Evolutionary conservation across 2,888 invertebrate genomes (phyloP).

Genomic region (Agriopis aurantiaria): DNA sequence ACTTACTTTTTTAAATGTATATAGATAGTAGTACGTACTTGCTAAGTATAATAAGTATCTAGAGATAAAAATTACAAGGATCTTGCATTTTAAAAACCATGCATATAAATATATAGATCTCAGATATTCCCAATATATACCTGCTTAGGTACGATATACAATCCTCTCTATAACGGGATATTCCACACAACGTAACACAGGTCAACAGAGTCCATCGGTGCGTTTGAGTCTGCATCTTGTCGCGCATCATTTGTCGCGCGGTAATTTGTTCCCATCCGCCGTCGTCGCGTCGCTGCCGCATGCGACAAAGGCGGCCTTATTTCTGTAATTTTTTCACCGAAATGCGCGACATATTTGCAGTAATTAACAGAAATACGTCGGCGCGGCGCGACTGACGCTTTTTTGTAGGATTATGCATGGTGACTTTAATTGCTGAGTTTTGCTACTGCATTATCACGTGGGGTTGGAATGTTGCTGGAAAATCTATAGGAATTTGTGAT

Average conservation of each 20-base stretch:
- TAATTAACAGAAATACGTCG: conserved; percentile 77
- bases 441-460: conserved; percentile 36
- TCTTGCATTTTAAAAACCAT: not conserved
- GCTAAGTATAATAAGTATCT: too few species aligned
- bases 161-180: conserved; percentile 32
- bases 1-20: too few species aligned
- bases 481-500: not conserved
- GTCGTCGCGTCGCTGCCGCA: conserved; percentile 48
- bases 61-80: too few species aligned
- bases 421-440: conserved; percentile 40
- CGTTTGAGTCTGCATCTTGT: conserved; percentile 58
- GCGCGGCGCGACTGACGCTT: conserved; percentile 57
- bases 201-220: conserved; percentile 54
- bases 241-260: conserved; percentile 66
- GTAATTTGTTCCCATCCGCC: conserved; percentile 67
- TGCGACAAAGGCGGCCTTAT: conserved; percentile 41
- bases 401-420: conserved; percentile 55
- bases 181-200: conserved; percentile 23
- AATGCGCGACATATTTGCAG: conserved; percentile 74
- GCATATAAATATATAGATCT: too few species aligned
- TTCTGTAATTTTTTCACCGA: conserved; percentile 37
- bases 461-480: not conserved
- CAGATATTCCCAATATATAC: too few species aligned
- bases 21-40: too few species aligned
- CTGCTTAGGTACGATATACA: not conserved